Evolutionary conservation across 2,113 vertebrate species (phyloP).

Genomic region (Eretmochelys imbricata): DNA sequence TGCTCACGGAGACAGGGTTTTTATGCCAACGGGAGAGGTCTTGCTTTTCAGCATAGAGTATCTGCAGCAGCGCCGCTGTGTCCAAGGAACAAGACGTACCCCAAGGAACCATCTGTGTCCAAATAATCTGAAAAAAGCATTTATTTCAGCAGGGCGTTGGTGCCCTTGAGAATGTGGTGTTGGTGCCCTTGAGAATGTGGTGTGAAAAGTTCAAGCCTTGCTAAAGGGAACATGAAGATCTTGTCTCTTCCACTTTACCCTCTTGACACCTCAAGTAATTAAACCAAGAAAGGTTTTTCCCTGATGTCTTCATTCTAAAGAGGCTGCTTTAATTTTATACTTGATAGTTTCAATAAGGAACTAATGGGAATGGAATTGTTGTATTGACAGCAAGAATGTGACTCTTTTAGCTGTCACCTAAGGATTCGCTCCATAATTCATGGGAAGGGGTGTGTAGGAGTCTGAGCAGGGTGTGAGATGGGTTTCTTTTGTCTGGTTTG

Average conservation of each 20-base stretch:
- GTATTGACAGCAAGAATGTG: constrained; percentile 41
- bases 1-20: background rate
- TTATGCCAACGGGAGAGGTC: background rate
- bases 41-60: background rate
- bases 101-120: background rate
- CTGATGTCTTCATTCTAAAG: constrained; percentile 50
- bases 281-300: constrained; percentile 54
- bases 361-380: constrained; percentile 26
- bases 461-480: background rate
- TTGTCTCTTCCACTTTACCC: background rate
- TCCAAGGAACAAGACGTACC: background rate
- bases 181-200: background rate
- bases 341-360: constrained; percentile 39
- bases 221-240: background rate
- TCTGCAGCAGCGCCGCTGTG: background rate
- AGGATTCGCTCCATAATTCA: constrained; percentile 64
- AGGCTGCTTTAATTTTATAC: constrained; percentile 58
- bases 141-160: background rate
- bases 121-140: background rate
- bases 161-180: background rate
- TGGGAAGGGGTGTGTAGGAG: constrained; percentile 44
- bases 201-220: background rate
- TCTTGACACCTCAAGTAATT: constrained; percentile 29
- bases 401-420: constrained; percentile 37
- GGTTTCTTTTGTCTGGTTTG: background rate